Evolutionary conservation across 1,140 invertebrate species (phyloP), one percentile per base, ranked within the genome.

Genomic region (Mesaphorura yosii): DNA sequence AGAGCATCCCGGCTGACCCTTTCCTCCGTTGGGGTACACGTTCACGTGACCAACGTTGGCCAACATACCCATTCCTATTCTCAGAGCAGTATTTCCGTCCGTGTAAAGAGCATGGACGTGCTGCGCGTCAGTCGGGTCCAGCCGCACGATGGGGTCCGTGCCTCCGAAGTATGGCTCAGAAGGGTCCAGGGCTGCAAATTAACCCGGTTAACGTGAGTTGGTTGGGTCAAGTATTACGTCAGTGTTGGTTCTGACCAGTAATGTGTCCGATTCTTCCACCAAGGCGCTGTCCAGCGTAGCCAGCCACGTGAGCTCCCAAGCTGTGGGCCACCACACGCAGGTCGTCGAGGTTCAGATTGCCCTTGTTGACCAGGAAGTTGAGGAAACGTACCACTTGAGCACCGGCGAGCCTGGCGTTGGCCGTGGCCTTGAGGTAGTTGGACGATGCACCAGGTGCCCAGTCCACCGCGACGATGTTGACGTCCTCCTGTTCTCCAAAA

Each of bases 141-240:
- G 63, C 22, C 73, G 65, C 12, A 76, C 72, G 20, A 66, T 59
- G 14, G 64, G 53, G 40, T 68, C 56, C 1, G 69, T 69, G 12
- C 66, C 66, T 61, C 73, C 71, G 59, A 77, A 77, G 40, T 74
- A 68, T 12, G 74, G 75, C 14, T 70, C 72, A 3, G 74, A 72
- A 0, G 75, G 75, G 62, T 77, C 75, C 48, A 77, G 56, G 6
- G 71, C 73, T 72, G 52, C 55, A 34, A 61, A 55, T 19, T 51
- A 48, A n/a, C 38, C 22, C 20, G 73, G 65, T 14, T 75, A 72
- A 22, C 65, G 59, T 15, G 63, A 53, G 40, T 68, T 55, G 1
- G 69, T 69, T 10, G 66, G 65, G 60, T 73, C 71, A 59, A 77
- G 77, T 39, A 74, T 67, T 12, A 73, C 75, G 15, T 70, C 72